These are phyloP conservation scores for Atta colombica DNA, from an alignment of 1,140 invertebrate genomes.

Conservation along the genomic window DNA sequence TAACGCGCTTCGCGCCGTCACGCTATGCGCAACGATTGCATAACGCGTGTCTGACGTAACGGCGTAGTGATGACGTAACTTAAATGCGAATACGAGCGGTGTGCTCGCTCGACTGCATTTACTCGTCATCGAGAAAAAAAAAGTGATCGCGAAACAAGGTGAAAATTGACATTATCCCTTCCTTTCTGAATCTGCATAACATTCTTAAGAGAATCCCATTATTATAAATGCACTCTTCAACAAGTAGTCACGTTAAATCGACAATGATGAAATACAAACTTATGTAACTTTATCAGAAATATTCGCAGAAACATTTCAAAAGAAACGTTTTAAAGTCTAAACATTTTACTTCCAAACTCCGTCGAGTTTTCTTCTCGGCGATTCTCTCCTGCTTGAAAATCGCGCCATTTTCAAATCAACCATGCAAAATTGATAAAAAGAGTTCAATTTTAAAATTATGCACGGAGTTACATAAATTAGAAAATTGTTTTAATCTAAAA, in stretches of 20 bases:
- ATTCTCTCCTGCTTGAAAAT: not conserved
- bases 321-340: not conserved
- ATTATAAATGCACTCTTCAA: not conserved
- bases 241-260: not conserved
- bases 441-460: not conserved
- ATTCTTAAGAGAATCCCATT: not conserved
- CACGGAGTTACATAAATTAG: not conserved
- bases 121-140: conserved; percentile 16
- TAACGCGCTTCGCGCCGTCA: conserved; percentile 64
- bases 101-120: conserved; percentile 5
- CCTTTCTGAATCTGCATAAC: not conserved
- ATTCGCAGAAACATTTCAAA: not conserved
- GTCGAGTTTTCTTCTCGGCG: too few species aligned
- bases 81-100: conserved; percentile 40
- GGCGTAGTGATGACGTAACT: conserved; percentile 59
- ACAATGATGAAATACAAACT: not conserved
- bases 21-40: conserved; percentile 57
- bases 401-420: not conserved
- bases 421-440: not conserved
- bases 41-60: conserved; percentile 70
- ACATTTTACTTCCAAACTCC: not conserved
- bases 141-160: not conserved
- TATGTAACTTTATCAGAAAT: conserved; percentile 12
- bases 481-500: not conserved
- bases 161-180: not conserved